Evolutionary conservation across 2,113 vertebrate genomes (phyloP), one percentile per base, ranked within the genome.

Genomic region (Mormoops blainvillei): DNA sequence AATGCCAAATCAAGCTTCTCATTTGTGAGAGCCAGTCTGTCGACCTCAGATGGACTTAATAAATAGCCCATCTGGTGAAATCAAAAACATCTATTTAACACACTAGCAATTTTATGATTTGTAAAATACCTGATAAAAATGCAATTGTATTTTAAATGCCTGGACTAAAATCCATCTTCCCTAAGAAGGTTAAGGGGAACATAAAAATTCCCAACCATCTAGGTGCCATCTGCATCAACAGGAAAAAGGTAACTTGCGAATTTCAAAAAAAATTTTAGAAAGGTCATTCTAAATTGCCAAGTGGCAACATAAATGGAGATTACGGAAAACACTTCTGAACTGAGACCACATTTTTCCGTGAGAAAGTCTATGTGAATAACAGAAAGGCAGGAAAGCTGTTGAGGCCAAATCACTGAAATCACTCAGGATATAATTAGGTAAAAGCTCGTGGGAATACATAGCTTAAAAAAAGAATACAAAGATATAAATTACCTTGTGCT

Each of bases 81-180:
- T 81, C 16, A 43, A 74, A 91, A 95, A 76, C 11, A 7, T 96
- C 89, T 89, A 94, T 95, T 96, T 97, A 98, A 76, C 78, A 87
- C 24, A 88, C 85, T 81, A 94, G 82, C 78, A 97, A 89, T 89
- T 91, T 89, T 88, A 97, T 95, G 89, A 87, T 96, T 92, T 97
- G 90, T 85, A 96, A 89, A 97, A 97, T 90, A 87, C 78, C 87
- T 94, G 84, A 87, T 89, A 91, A 94, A 92, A 97, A 90, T 52
- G 94, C 91, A 93, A 96, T 89, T 97, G 63, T 86, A 97, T 89
- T 96, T 86, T 93, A 83, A 91, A 92, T 82, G 43, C 61, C 50
- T 81, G 68, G 68, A 48, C 56, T 97, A 78, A 77, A 96, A 87
- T 89, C 50, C 82, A 88, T 90, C 80, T 80, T 87, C 82, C 84